Conservation (phyloP, 2,113 vertebrate genomes). For the Galbula dea region DNA sequence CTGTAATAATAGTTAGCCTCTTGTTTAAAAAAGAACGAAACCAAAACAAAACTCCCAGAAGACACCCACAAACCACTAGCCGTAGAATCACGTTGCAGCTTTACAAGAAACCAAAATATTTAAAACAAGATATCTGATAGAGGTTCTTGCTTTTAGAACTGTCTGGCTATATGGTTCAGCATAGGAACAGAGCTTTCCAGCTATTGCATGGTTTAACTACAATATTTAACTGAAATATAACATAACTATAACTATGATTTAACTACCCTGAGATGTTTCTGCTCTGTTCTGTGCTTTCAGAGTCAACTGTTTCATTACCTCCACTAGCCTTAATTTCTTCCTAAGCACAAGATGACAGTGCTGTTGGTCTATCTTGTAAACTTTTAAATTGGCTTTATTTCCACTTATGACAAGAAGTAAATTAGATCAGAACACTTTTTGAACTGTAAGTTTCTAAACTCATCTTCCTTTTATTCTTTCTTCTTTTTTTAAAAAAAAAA, state of each 20-base stretch:
- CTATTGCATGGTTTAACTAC: not conserved
- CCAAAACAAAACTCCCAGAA: not conserved
- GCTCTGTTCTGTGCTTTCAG: not conserved
- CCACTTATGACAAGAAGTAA: not conserved
- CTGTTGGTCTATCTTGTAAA: not conserved
- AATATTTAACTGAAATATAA: too few species aligned
- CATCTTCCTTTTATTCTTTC: not conserved
- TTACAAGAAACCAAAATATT: not conserved
- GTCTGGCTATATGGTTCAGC: not conserved
- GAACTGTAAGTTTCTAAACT: not conserved
- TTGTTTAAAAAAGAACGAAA: not conserved
- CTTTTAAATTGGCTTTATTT: not conserved
- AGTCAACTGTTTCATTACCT: not conserved
- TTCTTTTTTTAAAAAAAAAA: not conserved
- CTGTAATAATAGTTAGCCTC: not conserved
- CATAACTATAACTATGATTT: too few species aligned
- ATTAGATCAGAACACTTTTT: not conserved
- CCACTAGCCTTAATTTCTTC: slow-evolving; percentile 4
- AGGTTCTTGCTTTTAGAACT: not conserved
- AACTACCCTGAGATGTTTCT: not conserved
- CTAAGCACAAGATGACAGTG: not conserved
- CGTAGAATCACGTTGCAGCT: not conserved
- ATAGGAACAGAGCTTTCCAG: not conserved
- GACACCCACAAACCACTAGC: not conserved
- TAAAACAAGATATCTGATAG: not conserved